Percentiles rank a stretch among this genome's conserved stretches.
phyloP scores from a whole-genome alignment of 2,113 vertebrate species.

The Piprites chloris region DNA sequence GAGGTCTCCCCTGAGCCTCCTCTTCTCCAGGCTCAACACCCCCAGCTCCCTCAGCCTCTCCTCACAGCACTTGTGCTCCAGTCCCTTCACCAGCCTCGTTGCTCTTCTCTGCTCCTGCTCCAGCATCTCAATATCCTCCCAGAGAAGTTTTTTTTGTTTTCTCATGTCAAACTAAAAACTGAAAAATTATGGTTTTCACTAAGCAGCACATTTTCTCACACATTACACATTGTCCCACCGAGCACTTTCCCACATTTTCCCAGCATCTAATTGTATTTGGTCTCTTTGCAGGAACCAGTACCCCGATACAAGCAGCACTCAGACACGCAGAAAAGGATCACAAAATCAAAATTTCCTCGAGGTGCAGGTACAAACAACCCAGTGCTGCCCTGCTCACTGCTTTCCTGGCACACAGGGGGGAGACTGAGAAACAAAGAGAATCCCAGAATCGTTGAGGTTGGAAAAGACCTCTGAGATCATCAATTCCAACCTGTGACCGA shows the following conservation, averaged over 20 bases:
- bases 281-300: neutral
- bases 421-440: neutral
- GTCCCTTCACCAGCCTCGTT: too few relatives aligned
- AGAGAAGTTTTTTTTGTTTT: too few relatives aligned
- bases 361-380: neutral
- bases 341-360: neutral
- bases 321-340: neutral
- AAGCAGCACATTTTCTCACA: neutral
- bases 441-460: neutral
- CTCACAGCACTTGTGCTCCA: too few relatives aligned
- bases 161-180: neutral
- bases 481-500: neutral
- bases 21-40: too few relatives aligned
- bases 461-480: neutral
- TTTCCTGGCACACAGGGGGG: neutral
- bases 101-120: too few relatives aligned
- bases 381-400: neutral
- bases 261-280: neutral
- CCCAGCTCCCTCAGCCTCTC: too few relatives aligned
- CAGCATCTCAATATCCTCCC: too few relatives aligned
- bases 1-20: too few relatives aligned
- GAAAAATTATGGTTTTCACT: neutral
- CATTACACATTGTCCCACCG: neutral
- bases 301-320: neutral
- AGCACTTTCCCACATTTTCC: neutral